These are phyloP conservation scores for Corythaeola cristata DNA, from an alignment of 2,113 vertebrate genomes.

Conservation along the genomic window DNA sequence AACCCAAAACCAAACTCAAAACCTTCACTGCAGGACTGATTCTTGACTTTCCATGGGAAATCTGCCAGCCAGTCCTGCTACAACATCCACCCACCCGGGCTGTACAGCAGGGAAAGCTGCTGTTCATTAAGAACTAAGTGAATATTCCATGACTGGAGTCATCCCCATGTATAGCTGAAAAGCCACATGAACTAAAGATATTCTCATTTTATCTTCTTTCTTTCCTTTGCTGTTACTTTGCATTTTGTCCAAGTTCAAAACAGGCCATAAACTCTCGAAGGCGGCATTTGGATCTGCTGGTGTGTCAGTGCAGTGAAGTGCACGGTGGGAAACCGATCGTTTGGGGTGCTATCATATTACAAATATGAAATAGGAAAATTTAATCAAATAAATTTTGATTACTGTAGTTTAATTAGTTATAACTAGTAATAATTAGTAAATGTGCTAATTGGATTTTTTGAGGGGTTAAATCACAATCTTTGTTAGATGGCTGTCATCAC, in stretches of 20 bases:
- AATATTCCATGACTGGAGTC: background rate
- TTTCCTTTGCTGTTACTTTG: background rate
- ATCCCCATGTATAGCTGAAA: background rate
- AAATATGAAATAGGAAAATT: background rate
- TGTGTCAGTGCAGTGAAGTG: background rate
- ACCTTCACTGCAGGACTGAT: background rate
- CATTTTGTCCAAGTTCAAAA: background rate
- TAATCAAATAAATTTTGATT: conserved; percentile 45
- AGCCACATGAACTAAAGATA: background rate
- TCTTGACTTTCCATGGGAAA: background rate
- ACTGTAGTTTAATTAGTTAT: conserved; percentile 63
- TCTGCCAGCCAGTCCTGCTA: background rate
- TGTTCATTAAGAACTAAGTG: background rate
- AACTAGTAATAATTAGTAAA: conserved; percentile 58
- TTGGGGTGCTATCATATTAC: background rate
- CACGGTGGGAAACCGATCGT: background rate
- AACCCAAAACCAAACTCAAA: background rate
- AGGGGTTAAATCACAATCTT: conserved; percentile 28
- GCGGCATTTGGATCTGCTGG: rapidly evolving
- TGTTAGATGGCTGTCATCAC: background rate
- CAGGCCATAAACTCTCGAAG: rapidly evolving
- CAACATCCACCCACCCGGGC: background rate
- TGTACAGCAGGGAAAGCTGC: background rate
- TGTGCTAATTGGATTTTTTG: conserved; percentile 52
- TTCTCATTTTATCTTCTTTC: background rate